Conservation (phyloP, 2,113 vertebrate species). For the Grammomys dolichurus region DNA sequence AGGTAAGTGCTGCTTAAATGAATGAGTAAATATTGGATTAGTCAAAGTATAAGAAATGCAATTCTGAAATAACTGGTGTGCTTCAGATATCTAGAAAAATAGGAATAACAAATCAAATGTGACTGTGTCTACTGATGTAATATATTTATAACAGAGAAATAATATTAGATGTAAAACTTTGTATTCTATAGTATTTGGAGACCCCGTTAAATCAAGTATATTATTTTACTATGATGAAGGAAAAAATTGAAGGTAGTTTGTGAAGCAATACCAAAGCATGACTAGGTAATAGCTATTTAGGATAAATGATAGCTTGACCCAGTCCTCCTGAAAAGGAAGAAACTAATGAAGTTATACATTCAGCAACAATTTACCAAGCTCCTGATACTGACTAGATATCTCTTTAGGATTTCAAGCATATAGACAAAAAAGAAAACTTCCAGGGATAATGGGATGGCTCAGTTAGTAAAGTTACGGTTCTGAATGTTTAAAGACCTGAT, state of each 20-base stretch:
- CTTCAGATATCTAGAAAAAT: not conserved
- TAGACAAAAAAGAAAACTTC: not conserved
- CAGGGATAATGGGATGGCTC: too few relatives aligned
- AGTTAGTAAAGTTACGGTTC: not conserved
- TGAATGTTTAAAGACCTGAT: not conserved
- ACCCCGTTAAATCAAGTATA: not conserved
- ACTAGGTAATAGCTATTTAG: not conserved
- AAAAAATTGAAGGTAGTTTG: not conserved
- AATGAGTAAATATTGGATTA: not conserved
- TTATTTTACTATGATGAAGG: not conserved
- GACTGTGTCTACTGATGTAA: not conserved
- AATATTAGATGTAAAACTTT: not conserved
- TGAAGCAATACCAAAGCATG: not conserved
- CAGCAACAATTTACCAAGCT: not conserved
- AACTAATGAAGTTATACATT: not conserved
- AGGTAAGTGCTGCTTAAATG: not conserved
- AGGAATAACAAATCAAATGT: not conserved
- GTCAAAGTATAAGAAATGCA: not conserved
- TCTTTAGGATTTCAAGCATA: not conserved
- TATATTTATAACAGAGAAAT: not conserved
- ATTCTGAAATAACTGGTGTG: not conserved
- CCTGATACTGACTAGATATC: not conserved
- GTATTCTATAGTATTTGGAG: not conserved
- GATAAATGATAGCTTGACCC: not conserved
- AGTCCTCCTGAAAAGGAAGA: not conserved